phyloP scores from a whole-genome alignment of 2,888 invertebrate species.

The Alviniconcha strummeri region DNA sequence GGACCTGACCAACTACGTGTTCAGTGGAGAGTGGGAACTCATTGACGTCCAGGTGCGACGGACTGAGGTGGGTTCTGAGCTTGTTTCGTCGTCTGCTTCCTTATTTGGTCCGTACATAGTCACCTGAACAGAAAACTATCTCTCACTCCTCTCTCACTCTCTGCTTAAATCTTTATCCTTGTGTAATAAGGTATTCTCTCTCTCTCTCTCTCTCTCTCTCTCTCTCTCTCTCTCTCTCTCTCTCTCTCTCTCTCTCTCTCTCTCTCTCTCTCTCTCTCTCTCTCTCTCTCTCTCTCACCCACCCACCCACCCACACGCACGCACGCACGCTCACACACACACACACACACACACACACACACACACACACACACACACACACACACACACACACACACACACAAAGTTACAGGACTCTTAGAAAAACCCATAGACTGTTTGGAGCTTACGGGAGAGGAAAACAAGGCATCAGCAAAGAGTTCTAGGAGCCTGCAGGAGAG shows the following conservation, averaged over 20 bases:
- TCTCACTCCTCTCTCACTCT: not conserved
- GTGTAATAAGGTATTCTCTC: not conserved
- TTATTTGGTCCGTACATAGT: too few relatives aligned
- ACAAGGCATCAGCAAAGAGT: too few relatives aligned
- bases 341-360: not conserved
- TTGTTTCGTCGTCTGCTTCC: too few relatives aligned
- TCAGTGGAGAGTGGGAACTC: slow-evolving; percentile 79
- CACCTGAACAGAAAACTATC: not conserved
- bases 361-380: not conserved
- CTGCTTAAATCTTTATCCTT: not conserved
- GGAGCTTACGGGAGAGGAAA: too few relatives aligned
- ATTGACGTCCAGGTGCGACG: slow-evolving; percentile 74
- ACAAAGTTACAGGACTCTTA: too few relatives aligned
- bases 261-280: not conserved
- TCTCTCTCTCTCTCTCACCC: not conserved
- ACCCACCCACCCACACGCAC: not conserved
- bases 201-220: slow-evolving; percentile 1
- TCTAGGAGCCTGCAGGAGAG: too few relatives aligned
- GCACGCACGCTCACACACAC: not conserved
- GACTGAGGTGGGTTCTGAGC: slow-evolving; percentile 69
- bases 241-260: not conserved
- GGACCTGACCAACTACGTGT: slow-evolving; percentile 69
- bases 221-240: not conserved
- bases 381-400: not conserved
- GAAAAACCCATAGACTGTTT: too few relatives aligned